Base-by-base conservation (phyloP, 2,888 invertebrate genomes). In the Pteria penguin region DNA sequence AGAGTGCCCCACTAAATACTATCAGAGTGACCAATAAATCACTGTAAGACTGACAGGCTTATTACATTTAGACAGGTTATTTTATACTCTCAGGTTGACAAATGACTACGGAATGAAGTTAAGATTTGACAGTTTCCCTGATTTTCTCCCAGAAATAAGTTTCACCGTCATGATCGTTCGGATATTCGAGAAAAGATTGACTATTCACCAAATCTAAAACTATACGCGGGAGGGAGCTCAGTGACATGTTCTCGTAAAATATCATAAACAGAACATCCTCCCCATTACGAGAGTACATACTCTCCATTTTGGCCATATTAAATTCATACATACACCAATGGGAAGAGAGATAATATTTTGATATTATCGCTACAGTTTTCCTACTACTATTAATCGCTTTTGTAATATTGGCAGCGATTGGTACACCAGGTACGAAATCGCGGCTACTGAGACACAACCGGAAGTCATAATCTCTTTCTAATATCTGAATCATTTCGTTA, bases 281-380 rank as follows among this genome's bases (percentile, higher is more conserved):
- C 27, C 45, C 31, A 0, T 33, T 55, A n/a, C 69, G 33, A 8
- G 69, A 69, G 52, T 69, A 69, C 8, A 69, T 24, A 1, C 57
- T 24, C n/a, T 57, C 69, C 69, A 69, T 69, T 5, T 60, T 54
- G n/a, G 69, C 69, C 45, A 69, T 69, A 18, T 69, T 69, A 2
- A 69, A 60, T 27, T 69, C 69, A 60, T 45, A 69, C 69, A 69
- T 69, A n/a, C 69, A 69, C 69, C 69, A 69, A 14, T 69, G 4
- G 22, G 69, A 69, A 33, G 33, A 27, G 18, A 69, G 60, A 60
- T 60, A 69, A 45, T 69, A 36, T 29, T 54, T 33, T 4, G 69
- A 45, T 32, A 69, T 26, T 14, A 69, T 31, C 8, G 29, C 26
- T 14, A 69, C 60, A 11, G 69, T 69, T 24, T 26, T 57, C 29